Percentiles rank a stretch among this genome's conserved stretches.
These are phyloP conservation scores for Cebus imitator DNA, from an alignment of 2,113 vertebrate genomes.

Conservation along the genomic window DNA sequence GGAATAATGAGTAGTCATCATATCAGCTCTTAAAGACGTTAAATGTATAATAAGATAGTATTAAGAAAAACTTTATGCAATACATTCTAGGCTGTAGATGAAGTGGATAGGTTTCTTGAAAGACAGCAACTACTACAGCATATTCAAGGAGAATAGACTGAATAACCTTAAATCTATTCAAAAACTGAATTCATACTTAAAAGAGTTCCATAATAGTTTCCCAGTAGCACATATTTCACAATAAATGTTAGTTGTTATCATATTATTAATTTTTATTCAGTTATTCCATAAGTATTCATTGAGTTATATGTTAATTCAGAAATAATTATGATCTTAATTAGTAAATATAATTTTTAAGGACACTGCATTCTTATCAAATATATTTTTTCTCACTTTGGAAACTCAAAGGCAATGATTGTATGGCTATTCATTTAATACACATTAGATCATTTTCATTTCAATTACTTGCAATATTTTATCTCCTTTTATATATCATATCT, in stretches of 20 bases:
- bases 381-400: background rate
- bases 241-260: background rate
- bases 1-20: background rate
- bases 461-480: background rate
- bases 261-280: background rate
- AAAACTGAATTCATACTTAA: background rate
- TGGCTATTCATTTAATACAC: background rate
- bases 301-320: background rate
- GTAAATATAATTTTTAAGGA: background rate
- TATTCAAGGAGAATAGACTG: background rate
- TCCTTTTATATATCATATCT: fast-evolving
- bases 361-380: background rate
- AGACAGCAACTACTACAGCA: background rate
- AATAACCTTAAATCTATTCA: background rate
- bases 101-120: background rate
- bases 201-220: background rate
- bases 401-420: background rate
- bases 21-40: background rate
- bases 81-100: background rate
- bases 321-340: background rate
- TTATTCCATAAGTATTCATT: background rate
- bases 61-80: background rate
- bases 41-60: background rate
- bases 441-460: background rate
- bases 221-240: background rate